Conservation (phyloP, 2,888 invertebrate genomes). For the Hoplodrina blanda region DNA sequence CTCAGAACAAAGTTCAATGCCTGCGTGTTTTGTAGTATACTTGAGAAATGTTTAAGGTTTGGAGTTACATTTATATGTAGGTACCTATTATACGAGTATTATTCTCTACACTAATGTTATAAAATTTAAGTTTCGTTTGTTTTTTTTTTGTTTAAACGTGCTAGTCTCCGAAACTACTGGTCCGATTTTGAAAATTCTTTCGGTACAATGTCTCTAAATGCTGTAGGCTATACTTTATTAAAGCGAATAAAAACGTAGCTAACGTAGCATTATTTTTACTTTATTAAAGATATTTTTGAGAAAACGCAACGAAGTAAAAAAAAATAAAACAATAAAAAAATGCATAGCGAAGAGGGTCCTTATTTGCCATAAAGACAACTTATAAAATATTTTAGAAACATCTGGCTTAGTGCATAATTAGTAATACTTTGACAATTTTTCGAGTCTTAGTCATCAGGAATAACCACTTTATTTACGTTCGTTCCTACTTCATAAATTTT, state of each 20-base stretch:
- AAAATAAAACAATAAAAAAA: neutral
- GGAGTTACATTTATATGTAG: neutral
- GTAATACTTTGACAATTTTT: neutral
- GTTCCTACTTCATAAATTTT: neutral
- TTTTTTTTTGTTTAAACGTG: too few relatives aligned
- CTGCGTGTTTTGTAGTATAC: slow-evolving; percentile 27
- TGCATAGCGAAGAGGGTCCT: too few relatives aligned
- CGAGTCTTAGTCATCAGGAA: neutral
- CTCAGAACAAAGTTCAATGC: slow-evolving; percentile 53
- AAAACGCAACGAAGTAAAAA: too few relatives aligned
- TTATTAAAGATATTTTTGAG: too few relatives aligned
- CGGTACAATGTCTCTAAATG: too few relatives aligned
- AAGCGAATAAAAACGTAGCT: neutral
- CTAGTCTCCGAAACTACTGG: too few relatives aligned
- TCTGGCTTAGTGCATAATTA: neutral
- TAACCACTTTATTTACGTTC: neutral
- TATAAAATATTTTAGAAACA: too few relatives aligned
- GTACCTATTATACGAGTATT: neutral
- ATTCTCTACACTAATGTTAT: too few relatives aligned
- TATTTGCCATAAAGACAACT: too few relatives aligned
- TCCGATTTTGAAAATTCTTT: too few relatives aligned
- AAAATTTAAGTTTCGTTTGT: too few relatives aligned
- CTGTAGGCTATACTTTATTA: too few relatives aligned
- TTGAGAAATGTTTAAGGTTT: slow-evolving; percentile 17
- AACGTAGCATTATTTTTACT: neutral